phyloP scores from a whole-genome alignment of 1,140 invertebrate genomes.

The Myzus persicae region DNA sequence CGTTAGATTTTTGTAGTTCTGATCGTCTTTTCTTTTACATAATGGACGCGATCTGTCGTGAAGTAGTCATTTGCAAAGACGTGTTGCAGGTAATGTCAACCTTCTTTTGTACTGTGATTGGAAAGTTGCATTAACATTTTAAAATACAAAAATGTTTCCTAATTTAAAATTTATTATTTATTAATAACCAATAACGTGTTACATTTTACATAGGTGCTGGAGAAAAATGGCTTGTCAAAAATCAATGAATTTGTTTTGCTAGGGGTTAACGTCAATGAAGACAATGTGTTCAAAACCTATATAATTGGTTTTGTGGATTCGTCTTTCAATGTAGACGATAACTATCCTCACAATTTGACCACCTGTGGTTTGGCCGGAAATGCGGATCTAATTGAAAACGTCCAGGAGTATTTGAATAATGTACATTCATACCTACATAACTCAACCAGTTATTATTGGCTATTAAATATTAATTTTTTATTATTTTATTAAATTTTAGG shows the following conservation, averaged over 20 bases:
- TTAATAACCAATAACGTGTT: neutral
- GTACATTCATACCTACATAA: neutral
- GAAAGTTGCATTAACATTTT: neutral
- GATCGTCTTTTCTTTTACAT: neutral
- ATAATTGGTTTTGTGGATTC: conserved; percentile 43
- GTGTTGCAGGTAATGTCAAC: conserved; percentile 34
- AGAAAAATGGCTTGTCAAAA: neutral
- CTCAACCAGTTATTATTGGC: neutral
- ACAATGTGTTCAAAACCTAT: neutral
- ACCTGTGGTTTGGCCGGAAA: neutral
- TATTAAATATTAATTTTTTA: neutral
- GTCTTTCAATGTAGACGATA: conserved; percentile 3
- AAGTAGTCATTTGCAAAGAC: conserved; percentile 43
- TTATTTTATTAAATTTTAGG: neutral
- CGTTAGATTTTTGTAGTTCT: neutral
- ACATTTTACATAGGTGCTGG: neutral
- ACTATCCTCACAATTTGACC: conserved; percentile 28
- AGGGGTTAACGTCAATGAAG: neutral
- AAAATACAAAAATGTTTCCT: neutral
- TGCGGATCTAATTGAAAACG: neutral
- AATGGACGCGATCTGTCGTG: neutral
- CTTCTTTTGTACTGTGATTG: neutral
- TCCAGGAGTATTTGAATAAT: conserved; percentile 35
- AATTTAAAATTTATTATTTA: neutral
- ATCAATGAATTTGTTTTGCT: neutral